These are phyloP conservation scores for Zosterops hypoxanthus DNA, from an alignment of 2,113 vertebrate genomes.

Conservation along the genomic window DNA sequence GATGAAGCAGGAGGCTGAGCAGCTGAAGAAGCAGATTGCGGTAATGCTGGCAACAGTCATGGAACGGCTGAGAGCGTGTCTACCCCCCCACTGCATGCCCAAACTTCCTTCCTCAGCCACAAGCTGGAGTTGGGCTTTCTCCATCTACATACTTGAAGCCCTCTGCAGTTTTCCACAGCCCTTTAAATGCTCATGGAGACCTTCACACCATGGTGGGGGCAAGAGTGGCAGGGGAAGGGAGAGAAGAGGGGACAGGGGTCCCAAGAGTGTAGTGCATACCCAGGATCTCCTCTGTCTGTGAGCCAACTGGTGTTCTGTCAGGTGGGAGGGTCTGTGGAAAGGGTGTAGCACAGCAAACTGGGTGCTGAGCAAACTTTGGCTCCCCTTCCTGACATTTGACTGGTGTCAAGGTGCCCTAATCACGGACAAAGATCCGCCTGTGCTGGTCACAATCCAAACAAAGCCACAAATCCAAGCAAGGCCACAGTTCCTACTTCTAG, in stretches of 20 bases:
- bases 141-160: neutral
- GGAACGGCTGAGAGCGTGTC: neutral
- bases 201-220: neutral
- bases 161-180: neutral
- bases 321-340: neutral
- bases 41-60: conserved; percentile 72
- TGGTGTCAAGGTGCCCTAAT: neutral
- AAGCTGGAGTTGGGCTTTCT: neutral
- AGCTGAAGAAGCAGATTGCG: conserved; percentile 94
- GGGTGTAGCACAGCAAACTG: neutral
- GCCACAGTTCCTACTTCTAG: neutral
- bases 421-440: neutral
- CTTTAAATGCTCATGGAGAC: neutral
- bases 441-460: neutral
- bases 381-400: neutral
- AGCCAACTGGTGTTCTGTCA: neutral
- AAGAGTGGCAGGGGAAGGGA: neutral
- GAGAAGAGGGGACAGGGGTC: neutral
- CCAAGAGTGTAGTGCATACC: no score
- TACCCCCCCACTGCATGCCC: neutral
- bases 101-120: neutral
- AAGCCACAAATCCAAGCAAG: neutral
- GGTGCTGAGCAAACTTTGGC: neutral
- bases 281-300: neutral
- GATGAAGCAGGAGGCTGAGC: conserved; percentile 92